A percentile compares a stretch with the other conserved stretches of the same genome.
phyloP scores from a whole-genome alignment of 2,797 vertebrate genomes.

The Amniataba percoides region DNA sequence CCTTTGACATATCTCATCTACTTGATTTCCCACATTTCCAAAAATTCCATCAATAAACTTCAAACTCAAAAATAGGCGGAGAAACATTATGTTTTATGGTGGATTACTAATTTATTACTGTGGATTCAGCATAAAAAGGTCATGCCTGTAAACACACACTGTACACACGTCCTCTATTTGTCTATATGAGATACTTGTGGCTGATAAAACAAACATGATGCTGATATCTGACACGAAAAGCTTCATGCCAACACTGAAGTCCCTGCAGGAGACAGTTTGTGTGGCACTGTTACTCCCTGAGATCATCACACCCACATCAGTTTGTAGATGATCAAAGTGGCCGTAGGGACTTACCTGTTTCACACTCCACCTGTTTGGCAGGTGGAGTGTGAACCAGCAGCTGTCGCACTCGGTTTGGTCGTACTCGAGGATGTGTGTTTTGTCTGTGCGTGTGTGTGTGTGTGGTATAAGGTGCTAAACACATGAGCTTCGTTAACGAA shows the following conservation, averaged over 20 bases:
- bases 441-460: slow-evolving; percentile 28
- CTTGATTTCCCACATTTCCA: not conserved
- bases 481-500: slow-evolving; percentile 53
- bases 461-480: slow-evolving; percentile 8
- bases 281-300: slow-evolving; percentile 36
- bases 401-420: slow-evolving; percentile 29
- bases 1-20: not conserved
- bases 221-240: slow-evolving; percentile 24
- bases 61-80: not conserved
- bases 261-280: slow-evolving; percentile 26
- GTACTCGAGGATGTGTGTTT: slow-evolving; percentile 12
- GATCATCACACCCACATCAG: slow-evolving; percentile 40
- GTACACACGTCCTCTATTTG: not conserved
- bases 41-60: not conserved
- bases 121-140: not conserved
- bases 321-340: slow-evolving; percentile 40
- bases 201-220: slow-evolving; percentile 13
- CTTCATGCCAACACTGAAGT: slow-evolving; percentile 3
- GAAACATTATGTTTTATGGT: not conserved
- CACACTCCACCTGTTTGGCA: slow-evolving; percentile 41
- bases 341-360: slow-evolving; percentile 37
- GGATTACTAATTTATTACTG: too few species aligned
- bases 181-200: slow-evolving; percentile 2
- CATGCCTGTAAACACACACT: not conserved
- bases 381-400: slow-evolving; percentile 50